These are phyloP conservation scores for Drosophila pseudotalamancana DNA, from an alignment of 2,888 invertebrate genomes.

Conservation along the genomic window DNA sequence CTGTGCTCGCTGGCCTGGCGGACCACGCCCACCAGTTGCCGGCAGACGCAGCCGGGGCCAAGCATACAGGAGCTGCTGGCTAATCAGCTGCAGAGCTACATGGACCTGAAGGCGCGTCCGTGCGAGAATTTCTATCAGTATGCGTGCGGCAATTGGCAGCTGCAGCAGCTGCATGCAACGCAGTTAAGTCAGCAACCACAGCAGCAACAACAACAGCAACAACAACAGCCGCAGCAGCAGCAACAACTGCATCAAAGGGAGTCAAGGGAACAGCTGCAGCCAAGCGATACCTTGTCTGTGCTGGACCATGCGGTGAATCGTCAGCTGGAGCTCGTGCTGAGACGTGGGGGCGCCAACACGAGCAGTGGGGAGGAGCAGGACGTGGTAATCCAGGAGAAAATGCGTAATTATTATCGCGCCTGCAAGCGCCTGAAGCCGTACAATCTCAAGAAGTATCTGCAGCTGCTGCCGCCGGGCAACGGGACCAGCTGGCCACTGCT, in stretches of 20 bases:
- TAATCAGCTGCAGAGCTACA: constrained; percentile 76
- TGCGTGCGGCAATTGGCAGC: constrained; percentile 82
- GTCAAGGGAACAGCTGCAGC: constrained; percentile 63
- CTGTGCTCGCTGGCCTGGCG: constrained; percentile 79
- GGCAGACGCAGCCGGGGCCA: constrained; percentile 60
- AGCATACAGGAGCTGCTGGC: constrained; percentile 77
- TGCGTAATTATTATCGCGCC: constrained; percentile 78
- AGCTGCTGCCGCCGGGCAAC: constrained; percentile 68
- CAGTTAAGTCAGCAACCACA: no score
- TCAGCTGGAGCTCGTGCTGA: constrained; percentile 72
- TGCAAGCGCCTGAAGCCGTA: constrained; percentile 81
- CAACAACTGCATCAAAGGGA: constrained; percentile 9
- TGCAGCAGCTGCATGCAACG: constrained; percentile 74
- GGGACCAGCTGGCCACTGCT: constrained; percentile 58
- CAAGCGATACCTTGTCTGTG: constrained; percentile 76
- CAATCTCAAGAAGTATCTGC: constrained; percentile 78
- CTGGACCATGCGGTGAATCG: constrained; percentile 77
- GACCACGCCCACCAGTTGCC: constrained; percentile 79
- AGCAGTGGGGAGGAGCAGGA: constrained; percentile 37
- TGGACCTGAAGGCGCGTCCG: constrained; percentile 77
- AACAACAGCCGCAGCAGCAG: constrained; percentile 5
- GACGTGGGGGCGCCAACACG: constrained; percentile 39
- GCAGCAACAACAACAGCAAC: not conserved
- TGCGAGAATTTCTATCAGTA: constrained; percentile 83
- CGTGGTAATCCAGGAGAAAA: constrained; percentile 53